Base-by-base conservation (phyloP, 2,797 vertebrate genomes). In the Sphenodon punctatus region DNA sequence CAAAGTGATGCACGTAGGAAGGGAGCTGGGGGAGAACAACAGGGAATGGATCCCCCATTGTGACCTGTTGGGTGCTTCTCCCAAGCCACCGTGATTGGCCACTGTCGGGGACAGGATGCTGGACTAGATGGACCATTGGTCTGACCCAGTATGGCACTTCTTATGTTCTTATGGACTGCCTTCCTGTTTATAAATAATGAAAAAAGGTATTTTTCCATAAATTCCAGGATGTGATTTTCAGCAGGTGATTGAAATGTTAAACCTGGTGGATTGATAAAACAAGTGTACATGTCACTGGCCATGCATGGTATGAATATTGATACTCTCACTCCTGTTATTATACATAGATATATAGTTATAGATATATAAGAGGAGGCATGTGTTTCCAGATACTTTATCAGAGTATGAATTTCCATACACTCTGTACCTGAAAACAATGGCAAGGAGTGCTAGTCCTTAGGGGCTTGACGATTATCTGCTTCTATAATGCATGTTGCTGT, bases 241-340 rank as follows among this genome's bases (percentile, higher is more conserved):
- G 38, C 13, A 68, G 73, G 12, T 3, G 2, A 25, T 42, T 46
- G 59, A 42, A 23, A n/a, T 27, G 25, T 55, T 73, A 59, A 63
- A 79, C 20, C 23, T 67, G 34, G 39, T 30, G 38, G 32, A 27
- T 39, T 23, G 41, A 30, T 19, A 51, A 34, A 20, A 32, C 15
- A 34, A 19, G 13, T 42, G 4, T n/a, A 22, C 8, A 2, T 0
- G 0, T 19, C 20, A n/a, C 10, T 58, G 27, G 32, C 63, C 75
- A 2, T 7, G 5, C 7, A 2, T 15, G 19, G 8, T 30, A 4
- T 59, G 43, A 32, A 42, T 74, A 13, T 53, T 48, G 48, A 48
- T 7, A 39, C 13, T 53, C 13, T 5, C 55, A 16, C 6, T 17
- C n/a, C n/a, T n/a, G n/a, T 51, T 61, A 27, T 46, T 7, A 43